These are phyloP conservation scores for Nesoenas mayeri DNA, from an alignment of 2,113 vertebrate species.

Conservation along the genomic window DNA sequence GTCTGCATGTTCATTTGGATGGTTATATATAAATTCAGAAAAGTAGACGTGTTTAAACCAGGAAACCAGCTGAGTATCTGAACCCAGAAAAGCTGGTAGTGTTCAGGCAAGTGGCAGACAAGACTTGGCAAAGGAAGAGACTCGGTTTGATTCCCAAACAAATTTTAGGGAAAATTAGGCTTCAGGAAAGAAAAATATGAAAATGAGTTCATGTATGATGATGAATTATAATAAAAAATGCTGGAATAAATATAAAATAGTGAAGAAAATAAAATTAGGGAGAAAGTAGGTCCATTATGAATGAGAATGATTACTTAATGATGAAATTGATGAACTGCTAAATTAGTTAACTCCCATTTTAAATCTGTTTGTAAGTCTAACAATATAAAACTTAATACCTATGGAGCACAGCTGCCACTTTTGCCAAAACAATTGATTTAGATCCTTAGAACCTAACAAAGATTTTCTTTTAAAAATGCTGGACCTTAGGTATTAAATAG, in stretches of 20 bases:
- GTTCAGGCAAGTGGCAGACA: not conserved
- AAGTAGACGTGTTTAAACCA: not conserved
- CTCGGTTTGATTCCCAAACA: not conserved
- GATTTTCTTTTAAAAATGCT: not conserved
- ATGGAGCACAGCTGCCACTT: not conserved
- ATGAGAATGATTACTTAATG: conserved; percentile 8
- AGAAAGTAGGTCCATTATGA: conserved; percentile 49
- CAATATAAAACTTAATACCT: not conserved
- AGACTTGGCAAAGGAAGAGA: not conserved
- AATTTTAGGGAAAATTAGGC: not conserved
- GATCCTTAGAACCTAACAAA: not conserved
- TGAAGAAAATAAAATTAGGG: not conserved
- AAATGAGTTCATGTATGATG: not conserved
- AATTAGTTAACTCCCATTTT: not conserved
- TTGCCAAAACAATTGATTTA: not conserved
- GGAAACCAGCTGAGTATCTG: not conserved
- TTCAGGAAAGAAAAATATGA: not conserved
- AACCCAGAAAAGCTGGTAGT: not conserved
- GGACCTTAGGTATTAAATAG: not conserved
- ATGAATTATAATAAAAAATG: not conserved
- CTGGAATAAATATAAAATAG: not conserved
- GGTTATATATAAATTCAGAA: not conserved
- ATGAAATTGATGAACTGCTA: not conserved
- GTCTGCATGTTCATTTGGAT: not conserved
- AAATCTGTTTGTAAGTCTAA: not conserved